phyloP scores from a whole-genome alignment of 1,140 invertebrate species.

The Papilio glaucus region DNA sequence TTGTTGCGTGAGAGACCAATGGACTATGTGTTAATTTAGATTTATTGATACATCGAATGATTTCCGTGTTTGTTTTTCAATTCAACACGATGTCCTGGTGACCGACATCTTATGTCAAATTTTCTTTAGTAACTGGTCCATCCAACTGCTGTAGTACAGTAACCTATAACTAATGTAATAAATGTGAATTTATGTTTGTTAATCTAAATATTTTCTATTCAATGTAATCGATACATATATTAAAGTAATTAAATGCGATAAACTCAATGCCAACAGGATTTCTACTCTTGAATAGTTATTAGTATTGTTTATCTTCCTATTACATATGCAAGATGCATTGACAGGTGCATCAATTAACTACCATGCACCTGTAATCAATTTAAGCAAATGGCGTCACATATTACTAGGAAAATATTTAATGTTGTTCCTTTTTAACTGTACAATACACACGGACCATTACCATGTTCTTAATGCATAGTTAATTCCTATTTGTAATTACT shows the following conservation, averaged over 20 bases:
- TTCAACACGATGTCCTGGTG: not conserved
- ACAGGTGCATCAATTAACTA: conserved; percentile 2
- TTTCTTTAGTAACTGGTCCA: too few relatives aligned
- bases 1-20: too few relatives aligned
- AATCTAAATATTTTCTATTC: too few relatives aligned
- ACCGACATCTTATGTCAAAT: not conserved
- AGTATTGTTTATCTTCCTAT: not conserved
- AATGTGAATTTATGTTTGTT: too few relatives aligned
- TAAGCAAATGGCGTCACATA: not conserved
- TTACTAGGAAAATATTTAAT: conserved; percentile 1
- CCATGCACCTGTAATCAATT: not conserved
- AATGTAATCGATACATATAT: too few relatives aligned
- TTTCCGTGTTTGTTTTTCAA: too few relatives aligned
- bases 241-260: too few relatives aligned
- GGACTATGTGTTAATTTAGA: too few relatives aligned
- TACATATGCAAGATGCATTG: not conserved
- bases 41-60: too few relatives aligned
- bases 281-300: not conserved
- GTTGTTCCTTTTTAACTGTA: conserved; percentile 9
- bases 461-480: conserved; percentile 14
- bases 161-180: too few relatives aligned
- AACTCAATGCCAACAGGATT: not conserved
- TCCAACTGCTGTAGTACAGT: too few relatives aligned
- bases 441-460: not conserved
- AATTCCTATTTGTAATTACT: conserved; percentile 14